phyloP scores from a whole-genome alignment of 2,888 invertebrate genomes.

The Phytoseiulus persimilis region DNA sequence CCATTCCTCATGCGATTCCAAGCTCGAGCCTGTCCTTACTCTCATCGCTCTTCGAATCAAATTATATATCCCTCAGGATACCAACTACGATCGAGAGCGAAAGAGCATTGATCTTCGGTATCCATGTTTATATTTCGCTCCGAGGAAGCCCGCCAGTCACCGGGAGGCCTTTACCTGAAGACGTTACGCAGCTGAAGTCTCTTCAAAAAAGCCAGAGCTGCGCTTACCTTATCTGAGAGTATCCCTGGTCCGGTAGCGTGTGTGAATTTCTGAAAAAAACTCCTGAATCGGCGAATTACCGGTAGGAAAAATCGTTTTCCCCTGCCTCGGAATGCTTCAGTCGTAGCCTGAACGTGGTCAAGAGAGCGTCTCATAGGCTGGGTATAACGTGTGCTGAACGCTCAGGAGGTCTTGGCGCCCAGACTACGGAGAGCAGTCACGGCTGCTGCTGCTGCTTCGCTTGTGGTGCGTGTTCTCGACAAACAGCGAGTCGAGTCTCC shows the following conservation, averaged over 20 bases:
- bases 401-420: not conserved
- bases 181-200: not conserved
- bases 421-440: not conserved
- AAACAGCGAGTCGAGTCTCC: not conserved
- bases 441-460: conserved; percentile 5
- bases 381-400: not conserved
- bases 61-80: too few species aligned
- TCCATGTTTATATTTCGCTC: too few species aligned
- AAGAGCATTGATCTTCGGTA: too few species aligned
- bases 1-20: too few species aligned
- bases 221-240: not conserved
- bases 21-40: too few species aligned
- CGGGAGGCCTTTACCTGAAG: too few species aligned
- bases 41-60: too few species aligned
- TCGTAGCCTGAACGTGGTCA: not conserved
- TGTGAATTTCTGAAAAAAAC: not conserved
- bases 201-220: not conserved
- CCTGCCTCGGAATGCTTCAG: not conserved
- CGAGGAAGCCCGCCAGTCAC: too few species aligned
- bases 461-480: not conserved
- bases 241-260: not conserved
- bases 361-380: not conserved
- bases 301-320: not conserved
- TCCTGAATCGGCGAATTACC: not conserved
- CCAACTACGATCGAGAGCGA: too few species aligned